Evolutionary conservation across 1,140 invertebrate species (phyloP), one percentile per base, ranked within the genome.

Genomic region (Drosophila erecta): DNA sequence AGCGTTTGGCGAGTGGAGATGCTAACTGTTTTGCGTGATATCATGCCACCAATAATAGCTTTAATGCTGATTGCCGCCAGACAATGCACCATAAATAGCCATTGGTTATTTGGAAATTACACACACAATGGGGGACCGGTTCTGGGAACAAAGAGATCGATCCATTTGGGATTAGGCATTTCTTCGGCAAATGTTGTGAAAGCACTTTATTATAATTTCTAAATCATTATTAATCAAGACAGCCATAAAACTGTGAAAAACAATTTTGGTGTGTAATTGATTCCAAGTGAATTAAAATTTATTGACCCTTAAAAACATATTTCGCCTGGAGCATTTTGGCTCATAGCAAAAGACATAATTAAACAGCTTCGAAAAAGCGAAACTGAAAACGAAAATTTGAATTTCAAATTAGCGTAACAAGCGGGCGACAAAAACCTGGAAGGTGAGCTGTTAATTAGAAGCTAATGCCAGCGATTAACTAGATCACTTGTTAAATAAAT

Each of bases 1-100:
- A 62, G 69, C 57, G 14, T 51, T 51, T 65, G 20, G 20, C 33
- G 43, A 51, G 64, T 30, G 27, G 41, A 49, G n/a, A 95, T 84
- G 20, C 54, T 30, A 41, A 43, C 40, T 72, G 14, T 50, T 62
- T 49, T 40, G 46, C 49, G 58, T 79, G 70, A 79, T 64, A 59
- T 69, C 64, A 55, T 44, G 46, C 17, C 15, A 43, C 41, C 47
- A 69, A 77, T 41, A 75, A 62, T 56, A 75, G 17, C 73, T 47
- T 47, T 49, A 54, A 46, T 64, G 51, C 22, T 49, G 55, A 57
- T 67, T 76, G 67, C 66, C 40, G 15, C 14, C 57, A 37, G 43
- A 17, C 51, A 62, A 61, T 61, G 50, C 46, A 49, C 62, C 60
- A 76, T 56, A 81, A 81, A 77, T 70, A 33, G 60, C 46, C 53